Conservation (phyloP, 2,888 invertebrate species). For the Drepana falcataria region DNA sequence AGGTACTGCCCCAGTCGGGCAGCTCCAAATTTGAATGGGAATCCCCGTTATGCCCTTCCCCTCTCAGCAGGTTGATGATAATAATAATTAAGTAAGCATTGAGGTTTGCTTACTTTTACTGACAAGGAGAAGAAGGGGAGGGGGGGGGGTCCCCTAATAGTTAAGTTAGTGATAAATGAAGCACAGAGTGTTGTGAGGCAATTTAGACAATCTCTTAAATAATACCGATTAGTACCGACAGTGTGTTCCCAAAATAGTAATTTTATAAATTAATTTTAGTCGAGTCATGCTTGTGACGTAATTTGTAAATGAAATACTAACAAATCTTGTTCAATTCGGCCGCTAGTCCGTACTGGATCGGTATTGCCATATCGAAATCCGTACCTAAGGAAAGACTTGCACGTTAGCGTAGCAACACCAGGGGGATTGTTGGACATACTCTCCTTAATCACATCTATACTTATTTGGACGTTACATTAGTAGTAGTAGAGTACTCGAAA, state of each 20-base stretch:
- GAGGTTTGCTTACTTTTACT: too few species aligned
- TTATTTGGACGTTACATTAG: neutral
- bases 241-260: slow-evolving; percentile 11
- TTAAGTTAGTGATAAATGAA: too few species aligned
- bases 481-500: too few species aligned
- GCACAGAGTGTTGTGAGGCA: too few species aligned
- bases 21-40: too few species aligned
- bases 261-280: slow-evolving; percentile 7
- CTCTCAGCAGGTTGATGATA: too few species aligned
- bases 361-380: slow-evolving; percentile 61
- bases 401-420: slow-evolving; percentile 23
- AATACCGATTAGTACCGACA: slow-evolving; percentile 57
- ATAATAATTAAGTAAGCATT: too few species aligned
- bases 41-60: too few species aligned
- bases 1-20: too few species aligned
- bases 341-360: slow-evolving; percentile 65
- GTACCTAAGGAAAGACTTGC: slow-evolving; percentile 57
- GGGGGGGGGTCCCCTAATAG: too few species aligned
- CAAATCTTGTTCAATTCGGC: slow-evolving; percentile 64
- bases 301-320: slow-evolving; percentile 50
- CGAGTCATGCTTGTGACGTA: slow-evolving; percentile 41
- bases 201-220: neutral
- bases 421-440: slow-evolving; percentile 3
- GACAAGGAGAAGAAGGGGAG: too few species aligned
- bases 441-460: neutral